A percentile compares a stretch with the other conserved stretches of the same genome.
Conservation (phyloP, 2,888 invertebrate species). For the Molanna angustata region DNA sequence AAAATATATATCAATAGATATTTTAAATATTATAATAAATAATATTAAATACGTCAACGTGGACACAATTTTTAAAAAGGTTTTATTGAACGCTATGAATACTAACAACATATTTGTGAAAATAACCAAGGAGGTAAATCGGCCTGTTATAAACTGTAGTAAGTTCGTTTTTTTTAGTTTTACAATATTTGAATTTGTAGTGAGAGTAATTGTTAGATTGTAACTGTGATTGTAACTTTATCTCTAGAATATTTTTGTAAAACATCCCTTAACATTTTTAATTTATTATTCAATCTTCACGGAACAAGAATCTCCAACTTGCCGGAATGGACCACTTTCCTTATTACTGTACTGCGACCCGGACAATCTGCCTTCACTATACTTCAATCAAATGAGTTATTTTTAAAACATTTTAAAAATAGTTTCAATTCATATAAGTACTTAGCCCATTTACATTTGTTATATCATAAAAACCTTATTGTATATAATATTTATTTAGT, state of each 20-base stretch:
- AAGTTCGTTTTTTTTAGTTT: background rate
- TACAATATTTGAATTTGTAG: background rate
- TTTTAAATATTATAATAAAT: constrained; percentile 11
- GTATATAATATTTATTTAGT: no score
- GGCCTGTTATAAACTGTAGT: constrained; percentile 10
- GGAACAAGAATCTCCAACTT: no score
- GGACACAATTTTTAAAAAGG: constrained; percentile 17
- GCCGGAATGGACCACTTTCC: no score
- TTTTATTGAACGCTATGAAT: background rate
- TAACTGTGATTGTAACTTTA: background rate
- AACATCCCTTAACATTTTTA: background rate
- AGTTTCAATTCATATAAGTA: no score
- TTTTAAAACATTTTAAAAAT: no score
- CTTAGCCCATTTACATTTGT: no score
- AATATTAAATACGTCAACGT: constrained; percentile 8
- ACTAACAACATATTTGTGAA: background rate
- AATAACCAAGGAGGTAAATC: background rate
- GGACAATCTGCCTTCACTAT: no score
- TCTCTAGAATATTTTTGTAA: background rate
- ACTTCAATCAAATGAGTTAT: no score
- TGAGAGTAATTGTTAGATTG: background rate
- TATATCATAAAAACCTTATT: no score
- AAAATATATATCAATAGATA: constrained; percentile 10
- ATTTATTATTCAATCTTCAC: no score
- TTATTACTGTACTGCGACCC: no score